Conservation (phyloP, 2,797 vertebrate genomes). For the Muraenolepis orangiensis region DNA sequence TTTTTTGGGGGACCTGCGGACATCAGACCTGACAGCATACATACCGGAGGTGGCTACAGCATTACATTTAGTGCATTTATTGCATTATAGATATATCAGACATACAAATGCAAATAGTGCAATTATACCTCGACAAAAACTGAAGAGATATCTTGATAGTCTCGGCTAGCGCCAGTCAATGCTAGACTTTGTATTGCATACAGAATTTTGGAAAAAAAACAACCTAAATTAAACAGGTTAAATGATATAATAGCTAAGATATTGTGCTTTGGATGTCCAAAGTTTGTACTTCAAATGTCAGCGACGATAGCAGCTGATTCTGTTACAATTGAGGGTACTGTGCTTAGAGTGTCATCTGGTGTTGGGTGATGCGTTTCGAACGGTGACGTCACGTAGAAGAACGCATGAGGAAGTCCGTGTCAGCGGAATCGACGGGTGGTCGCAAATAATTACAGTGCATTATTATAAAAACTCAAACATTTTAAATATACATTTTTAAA, state of each 20-base stretch:
- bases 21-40: slow-evolving; percentile 55
- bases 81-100: slow-evolving; percentile 71
- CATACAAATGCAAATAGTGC: slow-evolving; percentile 74
- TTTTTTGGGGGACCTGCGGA: slow-evolving; percentile 47
- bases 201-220: slow-evolving; percentile 67
- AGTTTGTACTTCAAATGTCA: slow-evolving; percentile 37
- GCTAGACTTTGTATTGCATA: slow-evolving; percentile 75
- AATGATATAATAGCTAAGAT: slow-evolving; percentile 64
- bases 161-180: slow-evolving; percentile 63
- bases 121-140: slow-evolving; percentile 67
- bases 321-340: slow-evolving; percentile 38
- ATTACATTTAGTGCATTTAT: slow-evolving; percentile 73
- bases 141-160: slow-evolving; percentile 67
- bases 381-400: slow-evolving; percentile 44
- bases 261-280: slow-evolving; percentile 69
- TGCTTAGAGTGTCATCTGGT: slow-evolving; percentile 52
- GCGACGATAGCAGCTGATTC: slow-evolving; percentile 34
- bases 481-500: slow-evolving; percentile 37
- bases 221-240: slow-evolving; percentile 43
- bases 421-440: slow-evolving; percentile 40
- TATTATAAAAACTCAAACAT: slow-evolving; percentile 49
- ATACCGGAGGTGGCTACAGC: slow-evolving; percentile 60
- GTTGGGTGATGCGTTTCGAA: slow-evolving; percentile 37
- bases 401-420: slow-evolving; percentile 44
- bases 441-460: slow-evolving; percentile 57